Evolutionary conservation across 2,888 invertebrate genomes (phyloP).

Genomic region (Anoncus sp.): DNA sequence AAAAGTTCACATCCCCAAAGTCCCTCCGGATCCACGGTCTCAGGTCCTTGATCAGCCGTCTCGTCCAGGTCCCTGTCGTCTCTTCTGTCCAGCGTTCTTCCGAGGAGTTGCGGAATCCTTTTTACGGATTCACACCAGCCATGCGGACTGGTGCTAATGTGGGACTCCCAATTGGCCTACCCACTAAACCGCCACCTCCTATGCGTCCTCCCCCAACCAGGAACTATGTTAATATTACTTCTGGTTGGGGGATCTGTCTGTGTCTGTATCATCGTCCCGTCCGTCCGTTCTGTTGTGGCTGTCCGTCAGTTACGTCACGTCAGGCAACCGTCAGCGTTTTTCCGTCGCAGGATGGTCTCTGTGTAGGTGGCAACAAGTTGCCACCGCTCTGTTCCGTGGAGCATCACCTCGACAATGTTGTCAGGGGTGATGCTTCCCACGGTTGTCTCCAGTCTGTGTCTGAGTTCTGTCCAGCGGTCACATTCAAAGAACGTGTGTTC

Average conservation of each 20-base stretch:
- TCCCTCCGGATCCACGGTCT: conserved; percentile 49
- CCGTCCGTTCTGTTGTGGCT: not conserved
- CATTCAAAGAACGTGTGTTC: conserved; percentile 57
- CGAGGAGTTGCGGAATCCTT: too few relatives aligned
- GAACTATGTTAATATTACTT: conserved; percentile 48
- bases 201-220: conserved; percentile 36
- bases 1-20: conserved; percentile 64
- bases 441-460: conserved; percentile 12
- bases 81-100: conserved; percentile 49
- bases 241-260: conserved; percentile 44
- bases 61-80: conserved; percentile 58
- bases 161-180: too few relatives aligned
- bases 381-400: conserved; percentile 20
- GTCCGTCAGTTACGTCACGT: too few relatives aligned
- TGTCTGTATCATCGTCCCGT: conserved; percentile 1
- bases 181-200: conserved; percentile 17
- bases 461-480: conserved; percentile 34
- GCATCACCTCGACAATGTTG: conserved; percentile 51
- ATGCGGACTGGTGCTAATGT: too few relatives aligned
- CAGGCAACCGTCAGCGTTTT: conserved; percentile 4
- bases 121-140: too few relatives aligned
- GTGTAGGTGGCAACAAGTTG: conserved; percentile 30
- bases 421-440: conserved; percentile 47
- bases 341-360: conserved; percentile 11
- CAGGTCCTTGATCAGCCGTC: conserved; percentile 51